A percentile compares a stretch with the other conserved stretches of the same genome.
phyloP scores from a whole-genome alignment of 2,888 invertebrate species.

The Pristionchus exspectatus region DNA sequence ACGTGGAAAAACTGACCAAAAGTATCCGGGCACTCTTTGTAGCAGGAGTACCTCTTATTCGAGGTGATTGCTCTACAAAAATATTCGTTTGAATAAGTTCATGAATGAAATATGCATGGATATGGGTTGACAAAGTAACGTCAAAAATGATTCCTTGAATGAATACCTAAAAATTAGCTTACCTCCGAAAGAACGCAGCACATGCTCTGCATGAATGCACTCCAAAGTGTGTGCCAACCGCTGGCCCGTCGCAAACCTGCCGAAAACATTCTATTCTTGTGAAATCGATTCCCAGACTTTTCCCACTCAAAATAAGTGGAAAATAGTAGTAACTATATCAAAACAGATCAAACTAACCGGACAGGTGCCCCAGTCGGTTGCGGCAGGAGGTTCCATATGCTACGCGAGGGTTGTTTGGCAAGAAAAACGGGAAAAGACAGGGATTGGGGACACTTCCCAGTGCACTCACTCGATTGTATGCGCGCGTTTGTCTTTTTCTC shows the following conservation, averaged over 20 bases:
- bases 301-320: no score
- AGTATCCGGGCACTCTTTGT: background rate
- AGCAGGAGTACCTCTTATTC: background rate
- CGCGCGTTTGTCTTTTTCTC: background rate
- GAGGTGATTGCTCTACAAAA: background rate
- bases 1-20: background rate
- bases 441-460: background rate
- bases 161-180: no score
- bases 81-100: background rate
- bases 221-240: background rate
- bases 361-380: background rate
- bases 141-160: no score
- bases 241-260: background rate
- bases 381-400: background rate
- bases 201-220: background rate
- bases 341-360: background rate
- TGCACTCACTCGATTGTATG: background rate
- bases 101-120: no score
- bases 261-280: no score
- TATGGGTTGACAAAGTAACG: no score
- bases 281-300: no score
- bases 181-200: background rate
- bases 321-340: no score
- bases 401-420: background rate
- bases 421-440: background rate